Percentiles rank a stretch among this genome's conserved stretches.
Evolutionary conservation across 2,797 vertebrate genomes (phyloP).

Genomic region (Coregonus suidteri): DNA sequence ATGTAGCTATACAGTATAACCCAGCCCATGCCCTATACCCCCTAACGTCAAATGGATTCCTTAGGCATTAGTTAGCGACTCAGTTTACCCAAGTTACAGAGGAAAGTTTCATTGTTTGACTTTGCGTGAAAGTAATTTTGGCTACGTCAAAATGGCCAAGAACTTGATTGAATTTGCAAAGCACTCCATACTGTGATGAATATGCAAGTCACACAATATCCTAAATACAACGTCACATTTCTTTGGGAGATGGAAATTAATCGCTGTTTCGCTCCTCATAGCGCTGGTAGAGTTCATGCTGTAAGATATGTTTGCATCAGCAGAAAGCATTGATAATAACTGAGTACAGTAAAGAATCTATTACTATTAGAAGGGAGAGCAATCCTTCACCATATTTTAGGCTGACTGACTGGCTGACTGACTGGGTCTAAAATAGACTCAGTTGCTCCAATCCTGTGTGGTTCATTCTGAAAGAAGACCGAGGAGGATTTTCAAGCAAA

Average conservation of each 20-base stretch:
- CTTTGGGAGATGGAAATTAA: too few species aligned
- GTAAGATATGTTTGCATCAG: neutral
- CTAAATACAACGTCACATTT: neutral
- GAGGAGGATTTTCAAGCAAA: conserved; percentile 40
- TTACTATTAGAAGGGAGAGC: neutral
- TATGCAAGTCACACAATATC: neutral
- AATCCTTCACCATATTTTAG: neutral
- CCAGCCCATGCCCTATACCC: neutral
- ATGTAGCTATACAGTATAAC: neutral
- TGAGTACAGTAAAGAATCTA: conserved; percentile 37
- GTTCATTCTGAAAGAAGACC: conserved; percentile 44
- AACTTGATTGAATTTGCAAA: neutral
- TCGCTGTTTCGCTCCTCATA: neutral
- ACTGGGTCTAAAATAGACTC: neutral
- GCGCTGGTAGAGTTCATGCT: neutral
- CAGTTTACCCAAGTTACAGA: too few species aligned
- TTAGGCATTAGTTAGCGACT: too few species aligned
- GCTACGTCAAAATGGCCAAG: neutral
- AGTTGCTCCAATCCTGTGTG: conserved; percentile 33
- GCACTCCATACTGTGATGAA: neutral
- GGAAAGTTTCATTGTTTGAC: neutral
- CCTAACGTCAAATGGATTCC: too few species aligned
- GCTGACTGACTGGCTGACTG: neutral
- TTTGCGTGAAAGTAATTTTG: neutral
- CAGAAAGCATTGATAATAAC: neutral